These are phyloP conservation scores for Mus pahari DNA, from an alignment of 2,113 vertebrate species.

Conservation along the genomic window DNA sequence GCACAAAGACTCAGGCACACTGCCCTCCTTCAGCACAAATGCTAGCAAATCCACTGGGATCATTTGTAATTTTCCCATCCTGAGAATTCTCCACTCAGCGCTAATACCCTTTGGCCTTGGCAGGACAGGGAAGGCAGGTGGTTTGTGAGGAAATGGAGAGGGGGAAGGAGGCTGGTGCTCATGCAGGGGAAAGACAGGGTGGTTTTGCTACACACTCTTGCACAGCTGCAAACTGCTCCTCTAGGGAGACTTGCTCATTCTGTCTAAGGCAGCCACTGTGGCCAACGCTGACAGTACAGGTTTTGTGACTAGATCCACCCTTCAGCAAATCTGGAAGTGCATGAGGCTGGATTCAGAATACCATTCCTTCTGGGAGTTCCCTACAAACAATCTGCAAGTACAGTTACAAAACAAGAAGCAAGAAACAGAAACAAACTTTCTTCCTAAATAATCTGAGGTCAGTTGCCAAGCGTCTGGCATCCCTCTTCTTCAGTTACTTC, in stretches of 20 bases:
- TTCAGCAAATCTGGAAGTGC: constrained; percentile 5
- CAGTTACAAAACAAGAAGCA: not conserved
- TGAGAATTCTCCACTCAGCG: constrained; percentile 25
- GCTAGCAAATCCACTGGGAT: constrained; percentile 2
- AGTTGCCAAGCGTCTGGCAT: not conserved
- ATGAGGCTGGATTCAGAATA: not conserved
- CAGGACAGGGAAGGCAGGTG: not conserved
- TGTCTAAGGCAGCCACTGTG: not conserved
- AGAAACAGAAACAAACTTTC: not conserved
- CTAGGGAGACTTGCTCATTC: not conserved
- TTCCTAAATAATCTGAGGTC: not conserved
- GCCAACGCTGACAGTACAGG: not conserved
- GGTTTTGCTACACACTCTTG: not conserved
- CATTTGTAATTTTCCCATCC: constrained; percentile 10
- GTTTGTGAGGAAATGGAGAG: not conserved
- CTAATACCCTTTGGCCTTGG: constrained; percentile 35
- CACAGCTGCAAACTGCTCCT: constrained; percentile 7
- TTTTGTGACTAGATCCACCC: not conserved
- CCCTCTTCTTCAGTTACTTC: not conserved
- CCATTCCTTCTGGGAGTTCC: not conserved
- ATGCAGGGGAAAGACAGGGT: not conserved
- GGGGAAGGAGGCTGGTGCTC: not conserved
- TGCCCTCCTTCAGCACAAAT: constrained; percentile 23
- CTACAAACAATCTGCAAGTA: not conserved
- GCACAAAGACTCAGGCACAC: not conserved